Conservation (phyloP, 2,797 vertebrate genomes). For the Xenentodon cancila region DNA sequence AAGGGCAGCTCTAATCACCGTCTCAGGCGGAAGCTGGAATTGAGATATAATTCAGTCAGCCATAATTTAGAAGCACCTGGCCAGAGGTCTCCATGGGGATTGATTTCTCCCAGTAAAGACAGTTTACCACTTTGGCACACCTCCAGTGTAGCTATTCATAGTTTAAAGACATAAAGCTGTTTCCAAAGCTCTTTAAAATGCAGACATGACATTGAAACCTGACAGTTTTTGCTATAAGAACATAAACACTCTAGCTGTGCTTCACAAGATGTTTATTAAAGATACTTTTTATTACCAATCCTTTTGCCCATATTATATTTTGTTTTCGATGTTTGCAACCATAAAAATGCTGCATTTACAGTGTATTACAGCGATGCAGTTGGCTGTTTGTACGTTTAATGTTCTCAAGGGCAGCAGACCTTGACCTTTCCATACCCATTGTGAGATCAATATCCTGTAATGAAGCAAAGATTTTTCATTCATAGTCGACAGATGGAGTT, state of each 20-base stretch:
- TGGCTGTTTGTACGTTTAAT: constrained; percentile 30
- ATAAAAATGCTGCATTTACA: background rate
- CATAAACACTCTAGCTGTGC: constrained; percentile 1
- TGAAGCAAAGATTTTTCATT: constrained; percentile 49
- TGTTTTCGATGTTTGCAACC: background rate
- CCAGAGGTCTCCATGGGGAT: constrained; percentile 23
- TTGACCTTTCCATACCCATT: constrained; percentile 24
- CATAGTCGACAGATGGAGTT: constrained; percentile 41
- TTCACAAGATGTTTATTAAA: constrained; percentile 50
- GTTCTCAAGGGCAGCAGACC: constrained; percentile 36
- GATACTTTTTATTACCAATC: background rate
- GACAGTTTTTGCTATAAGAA: constrained; percentile 7
- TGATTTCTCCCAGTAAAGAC: constrained; percentile 8
- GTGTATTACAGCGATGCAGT: constrained; percentile 16
- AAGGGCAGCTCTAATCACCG: constrained; percentile 56
- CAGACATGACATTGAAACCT: constrained; percentile 2
- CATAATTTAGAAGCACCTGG: constrained; percentile 30
- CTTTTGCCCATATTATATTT: background rate
- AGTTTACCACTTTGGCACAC: constrained; percentile 36
- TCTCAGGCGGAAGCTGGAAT: constrained; percentile 55
- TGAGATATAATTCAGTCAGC: constrained; percentile 39
- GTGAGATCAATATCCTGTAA: constrained; percentile 44
- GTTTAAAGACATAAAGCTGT: constrained; percentile 15
- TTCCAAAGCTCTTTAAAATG: constrained; percentile 38
- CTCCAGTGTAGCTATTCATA: constrained; percentile 15